A percentile compares a stretch with the other conserved stretches of the same genome.
These are phyloP conservation scores for Ellobium chinense DNA, from an alignment of 2,888 invertebrate species.

Conservation along the genomic window DNA sequence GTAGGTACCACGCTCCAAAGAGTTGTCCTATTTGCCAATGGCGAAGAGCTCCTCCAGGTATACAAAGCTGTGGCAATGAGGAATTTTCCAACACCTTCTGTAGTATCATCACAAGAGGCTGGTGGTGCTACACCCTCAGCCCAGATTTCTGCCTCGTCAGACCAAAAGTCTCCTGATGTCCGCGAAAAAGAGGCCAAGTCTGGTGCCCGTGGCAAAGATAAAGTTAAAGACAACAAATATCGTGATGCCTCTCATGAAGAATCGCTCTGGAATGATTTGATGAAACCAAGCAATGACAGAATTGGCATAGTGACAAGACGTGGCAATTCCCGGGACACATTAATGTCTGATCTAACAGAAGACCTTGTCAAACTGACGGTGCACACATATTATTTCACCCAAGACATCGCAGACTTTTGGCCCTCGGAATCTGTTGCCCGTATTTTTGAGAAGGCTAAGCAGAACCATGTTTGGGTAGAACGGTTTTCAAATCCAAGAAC, in stretches of 20 bases:
- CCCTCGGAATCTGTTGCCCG: neutral
- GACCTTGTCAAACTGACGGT: neutral
- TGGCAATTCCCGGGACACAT: neutral
- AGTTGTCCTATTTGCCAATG: slow-evolving; percentile 20
- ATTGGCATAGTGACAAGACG: neutral
- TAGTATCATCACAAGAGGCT: neutral
- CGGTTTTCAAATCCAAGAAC: neutral
- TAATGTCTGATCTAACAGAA: slow-evolving; percentile 17
- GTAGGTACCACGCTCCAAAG: neutral
- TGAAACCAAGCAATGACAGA: slow-evolving; percentile 3
- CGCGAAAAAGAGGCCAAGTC: too few relatives aligned
- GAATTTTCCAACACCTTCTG: neutral
- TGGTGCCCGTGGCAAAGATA: too few relatives aligned
- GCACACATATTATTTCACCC: slow-evolving; percentile 8
- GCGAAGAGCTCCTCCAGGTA: slow-evolving; percentile 4
- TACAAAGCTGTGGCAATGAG: slow-evolving; percentile 1
- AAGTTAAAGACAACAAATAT: too few relatives aligned
- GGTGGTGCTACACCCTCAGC: neutral
- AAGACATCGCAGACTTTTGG: slow-evolving; percentile 12
- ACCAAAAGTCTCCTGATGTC: too few relatives aligned
- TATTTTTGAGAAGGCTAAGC: slow-evolving; percentile 18
- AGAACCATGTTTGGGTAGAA: slow-evolving; percentile 7
- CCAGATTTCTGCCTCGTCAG: too few relatives aligned
- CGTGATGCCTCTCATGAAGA: neutral
- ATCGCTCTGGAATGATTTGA: neutral